A percentile compares a stretch with the other conserved stretches of the same genome.
Conservation (phyloP, 2,113 vertebrate species). For the Scolopax mira region DNA sequence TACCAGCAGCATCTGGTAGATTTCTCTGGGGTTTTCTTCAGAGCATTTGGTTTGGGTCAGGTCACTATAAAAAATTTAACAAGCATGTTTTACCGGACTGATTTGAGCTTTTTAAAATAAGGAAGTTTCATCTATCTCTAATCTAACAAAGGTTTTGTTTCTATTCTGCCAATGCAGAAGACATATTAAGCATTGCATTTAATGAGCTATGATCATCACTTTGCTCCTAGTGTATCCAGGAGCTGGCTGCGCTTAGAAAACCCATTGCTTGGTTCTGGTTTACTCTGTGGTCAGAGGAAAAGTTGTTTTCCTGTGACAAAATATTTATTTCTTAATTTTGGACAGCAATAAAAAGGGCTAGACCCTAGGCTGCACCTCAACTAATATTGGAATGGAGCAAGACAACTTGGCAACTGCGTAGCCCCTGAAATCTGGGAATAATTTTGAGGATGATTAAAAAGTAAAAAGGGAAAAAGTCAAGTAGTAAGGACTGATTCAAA, state of each 20-base stretch:
- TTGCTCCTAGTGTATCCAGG: background rate
- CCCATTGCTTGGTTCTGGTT: background rate
- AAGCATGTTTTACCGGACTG: background rate
- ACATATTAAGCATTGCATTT: constrained; percentile 18
- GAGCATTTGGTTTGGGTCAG: constrained; percentile 43
- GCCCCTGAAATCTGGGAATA: background rate
- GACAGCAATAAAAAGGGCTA: background rate
- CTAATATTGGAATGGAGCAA: background rate
- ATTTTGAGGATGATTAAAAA: background rate
- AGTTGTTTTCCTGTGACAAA: background rate
- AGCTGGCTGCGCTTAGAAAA: background rate
- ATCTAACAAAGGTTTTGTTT: background rate
- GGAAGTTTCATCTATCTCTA: background rate
- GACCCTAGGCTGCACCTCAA: background rate
- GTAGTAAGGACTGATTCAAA: too few relatives aligned
- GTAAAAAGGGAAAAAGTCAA: background rate
- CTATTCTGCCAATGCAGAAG: background rate
- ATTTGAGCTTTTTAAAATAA: background rate
- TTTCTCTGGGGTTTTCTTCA: constrained; percentile 45
- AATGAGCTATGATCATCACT: constrained; percentile 35
- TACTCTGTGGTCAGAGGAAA: background rate
- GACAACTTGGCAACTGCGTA: background rate
- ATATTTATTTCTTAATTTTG: constrained; percentile 1
- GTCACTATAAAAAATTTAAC: constrained; percentile 48
- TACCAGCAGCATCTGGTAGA: constrained; percentile 32